Percentiles rank a stretch among this genome's conserved stretches.
Conservation (phyloP, 2,113 vertebrate genomes). For the Pungitius pungitius region DNA sequence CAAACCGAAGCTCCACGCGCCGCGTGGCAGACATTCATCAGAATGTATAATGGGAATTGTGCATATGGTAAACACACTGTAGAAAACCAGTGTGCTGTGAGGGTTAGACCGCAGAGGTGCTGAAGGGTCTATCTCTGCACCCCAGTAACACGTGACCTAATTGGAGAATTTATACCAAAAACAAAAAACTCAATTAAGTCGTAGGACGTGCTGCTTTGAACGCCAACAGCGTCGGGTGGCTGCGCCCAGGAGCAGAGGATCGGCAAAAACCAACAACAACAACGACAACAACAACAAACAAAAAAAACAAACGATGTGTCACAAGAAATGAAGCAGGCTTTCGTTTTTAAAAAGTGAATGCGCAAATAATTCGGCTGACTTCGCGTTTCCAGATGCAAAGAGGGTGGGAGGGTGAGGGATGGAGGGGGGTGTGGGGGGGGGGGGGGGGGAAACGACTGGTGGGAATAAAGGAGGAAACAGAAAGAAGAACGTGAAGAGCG, state of each 20-base stretch:
- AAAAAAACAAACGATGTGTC: conserved; percentile 77
- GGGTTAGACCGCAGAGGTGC: conserved; percentile 1
- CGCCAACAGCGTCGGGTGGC: conserved; percentile 26
- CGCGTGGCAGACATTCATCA: conserved; percentile 6
- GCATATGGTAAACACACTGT: conserved; percentile 19
- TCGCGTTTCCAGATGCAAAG: conserved; percentile 53
- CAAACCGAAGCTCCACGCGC: no score
- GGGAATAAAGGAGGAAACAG: conserved; percentile 2
- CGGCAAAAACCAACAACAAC: conserved; percentile 55
- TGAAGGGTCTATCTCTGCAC: no score
- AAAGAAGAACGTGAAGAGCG: conserved; percentile 48
- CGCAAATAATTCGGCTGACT: conserved; percentile 68
- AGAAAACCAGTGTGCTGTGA: not conserved
- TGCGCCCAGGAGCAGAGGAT: conserved; percentile 55
- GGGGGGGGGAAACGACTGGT: conserved; percentile 4
- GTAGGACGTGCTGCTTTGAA: conserved; percentile 15
- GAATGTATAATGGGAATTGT: conserved; percentile 19
- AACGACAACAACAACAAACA: conserved; percentile 39
- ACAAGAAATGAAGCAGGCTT: conserved; percentile 68
- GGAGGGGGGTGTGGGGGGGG: no score
- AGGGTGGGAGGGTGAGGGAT: conserved; percentile 31
- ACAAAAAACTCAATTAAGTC: conserved; percentile 68
- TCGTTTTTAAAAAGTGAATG: conserved; percentile 63
- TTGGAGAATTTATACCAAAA: conserved; percentile 57
- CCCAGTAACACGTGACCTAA: conserved; percentile 57